A percentile compares a stretch with the other conserved stretches of the same genome.
Conservation (phyloP, 2,797 vertebrate genomes). For the Phoeniculus purpureus region DNA sequence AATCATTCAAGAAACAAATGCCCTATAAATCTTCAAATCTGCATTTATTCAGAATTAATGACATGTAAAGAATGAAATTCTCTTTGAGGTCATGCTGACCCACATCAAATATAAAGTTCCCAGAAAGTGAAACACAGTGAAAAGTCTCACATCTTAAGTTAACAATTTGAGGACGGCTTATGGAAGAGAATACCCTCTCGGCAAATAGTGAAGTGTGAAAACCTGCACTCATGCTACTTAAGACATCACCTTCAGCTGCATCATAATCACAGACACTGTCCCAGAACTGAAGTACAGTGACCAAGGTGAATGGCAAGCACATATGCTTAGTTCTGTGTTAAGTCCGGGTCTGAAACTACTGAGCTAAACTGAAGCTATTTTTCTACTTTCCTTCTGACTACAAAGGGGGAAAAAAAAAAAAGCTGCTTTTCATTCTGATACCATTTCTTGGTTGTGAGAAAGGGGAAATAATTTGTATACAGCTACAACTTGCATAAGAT, state of each 20-base stretch:
- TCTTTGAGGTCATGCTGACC: conserved; percentile 1
- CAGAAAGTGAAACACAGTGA: not conserved
- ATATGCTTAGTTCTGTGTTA: not conserved
- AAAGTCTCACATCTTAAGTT: not conserved
- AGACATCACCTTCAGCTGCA: not conserved
- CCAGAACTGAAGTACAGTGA: not conserved
- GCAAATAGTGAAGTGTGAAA: not conserved
- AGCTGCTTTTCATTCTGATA: not conserved
- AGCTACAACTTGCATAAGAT: not conserved
- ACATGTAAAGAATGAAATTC: not conserved
- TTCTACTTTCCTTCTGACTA: conserved; percentile 12
- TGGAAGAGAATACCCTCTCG: not conserved
- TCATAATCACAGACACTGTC: not conserved
- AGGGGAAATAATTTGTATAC: conserved; percentile 5
- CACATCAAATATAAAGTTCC: conserved; percentile 1
- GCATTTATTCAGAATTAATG: conserved; percentile 14
- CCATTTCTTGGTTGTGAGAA: not conserved
- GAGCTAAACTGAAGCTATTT: not conserved
- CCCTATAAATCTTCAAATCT: not conserved
- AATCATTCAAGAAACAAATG: conserved; percentile 1
- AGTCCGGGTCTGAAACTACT: not conserved
- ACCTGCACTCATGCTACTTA: not conserved
- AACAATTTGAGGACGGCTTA: not conserved
- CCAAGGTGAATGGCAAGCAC: not conserved
- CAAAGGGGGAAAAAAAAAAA: not conserved